These are phyloP conservation scores for Chromobotia macracanthus DNA, from an alignment of 2,797 vertebrate species.

Conservation along the genomic window DNA sequence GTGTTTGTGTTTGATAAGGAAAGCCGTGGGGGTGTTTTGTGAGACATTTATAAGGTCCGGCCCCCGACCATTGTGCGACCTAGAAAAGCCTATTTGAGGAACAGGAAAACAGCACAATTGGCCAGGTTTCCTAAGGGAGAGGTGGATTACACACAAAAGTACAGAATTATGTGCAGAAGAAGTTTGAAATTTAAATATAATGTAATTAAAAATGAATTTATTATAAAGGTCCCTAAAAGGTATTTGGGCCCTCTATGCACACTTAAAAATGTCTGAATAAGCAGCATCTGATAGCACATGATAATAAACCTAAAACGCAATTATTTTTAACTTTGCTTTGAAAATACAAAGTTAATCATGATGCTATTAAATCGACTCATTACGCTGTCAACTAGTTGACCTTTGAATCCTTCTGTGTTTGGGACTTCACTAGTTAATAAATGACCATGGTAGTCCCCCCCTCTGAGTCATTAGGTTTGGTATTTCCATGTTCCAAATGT, in stretches of 20 bases:
- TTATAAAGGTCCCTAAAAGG: not conserved
- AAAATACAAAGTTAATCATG: not conserved
- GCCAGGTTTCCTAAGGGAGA: conserved; percentile 56
- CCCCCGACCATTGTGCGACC: conserved; percentile 64
- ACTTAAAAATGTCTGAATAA: conserved; percentile 5
- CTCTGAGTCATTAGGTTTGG: conserved; percentile 10
- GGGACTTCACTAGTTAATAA: conserved; percentile 34
- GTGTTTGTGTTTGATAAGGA: conserved; percentile 64
- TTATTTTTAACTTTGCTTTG: not conserved
- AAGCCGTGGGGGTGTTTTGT: conserved; percentile 47
- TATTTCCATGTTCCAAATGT: not conserved
- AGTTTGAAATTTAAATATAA: not conserved
- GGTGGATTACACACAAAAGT: conserved; percentile 34
- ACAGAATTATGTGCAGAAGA: not conserved
- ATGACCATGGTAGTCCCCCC: not conserved
- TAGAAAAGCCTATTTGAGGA: conserved; percentile 71
- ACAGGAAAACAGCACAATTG: conserved; percentile 70
- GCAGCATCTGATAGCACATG: not conserved
- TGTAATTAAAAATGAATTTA: not conserved
- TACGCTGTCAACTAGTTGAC: not conserved
- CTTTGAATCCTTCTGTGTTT: not conserved
- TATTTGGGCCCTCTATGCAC: not conserved
- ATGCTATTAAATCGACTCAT: conserved; percentile 9
- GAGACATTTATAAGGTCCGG: conserved; percentile 30
- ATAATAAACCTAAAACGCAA: not conserved